These are phyloP conservation scores for Riptortus pedestris DNA, from an alignment of 1,140 invertebrate species.

Conservation along the genomic window DNA sequence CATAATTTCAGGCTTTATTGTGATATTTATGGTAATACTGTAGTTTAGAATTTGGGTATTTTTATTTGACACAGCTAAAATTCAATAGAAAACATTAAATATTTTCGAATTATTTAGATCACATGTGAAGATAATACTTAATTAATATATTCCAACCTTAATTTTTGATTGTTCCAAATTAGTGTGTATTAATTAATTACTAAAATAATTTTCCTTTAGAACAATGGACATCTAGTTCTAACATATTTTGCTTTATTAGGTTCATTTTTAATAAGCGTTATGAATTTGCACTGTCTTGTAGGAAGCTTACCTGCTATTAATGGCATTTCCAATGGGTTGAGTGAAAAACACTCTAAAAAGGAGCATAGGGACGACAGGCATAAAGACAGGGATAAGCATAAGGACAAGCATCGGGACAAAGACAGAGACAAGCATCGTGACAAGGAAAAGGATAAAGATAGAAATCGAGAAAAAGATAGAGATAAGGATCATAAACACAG, in stretches of 20 bases:
- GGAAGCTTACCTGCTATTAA: slow-evolving; percentile 15
- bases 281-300: no score
- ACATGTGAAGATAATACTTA: no score
- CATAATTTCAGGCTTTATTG: not conserved
- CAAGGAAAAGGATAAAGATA: slow-evolving; percentile 31
- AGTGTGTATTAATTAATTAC: not conserved
- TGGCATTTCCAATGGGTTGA: slow-evolving; percentile 22
- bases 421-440: slow-evolving; percentile 30
- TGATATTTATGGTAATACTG: not conserved
- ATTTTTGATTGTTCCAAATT: not conserved
- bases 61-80: not conserved
- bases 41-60: not conserved
- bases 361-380: slow-evolving; percentile 29
- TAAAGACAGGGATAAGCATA: slow-evolving; percentile 26
- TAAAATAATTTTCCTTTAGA: no score
- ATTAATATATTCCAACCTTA: not conserved
- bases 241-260: slow-evolving; percentile 3
- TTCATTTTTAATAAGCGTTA: no score
- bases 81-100: no score
- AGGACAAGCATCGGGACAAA: slow-evolving; percentile 32
- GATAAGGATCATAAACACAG: slow-evolving; percentile 30
- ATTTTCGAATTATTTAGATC: no score
- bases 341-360: slow-evolving; percentile 30
- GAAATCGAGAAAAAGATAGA: slow-evolving; percentile 43
- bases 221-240: no score